These are phyloP conservation scores for Channa maculata DNA, from an alignment of 2,113 vertebrate genomes.

Conservation along the genomic window DNA sequence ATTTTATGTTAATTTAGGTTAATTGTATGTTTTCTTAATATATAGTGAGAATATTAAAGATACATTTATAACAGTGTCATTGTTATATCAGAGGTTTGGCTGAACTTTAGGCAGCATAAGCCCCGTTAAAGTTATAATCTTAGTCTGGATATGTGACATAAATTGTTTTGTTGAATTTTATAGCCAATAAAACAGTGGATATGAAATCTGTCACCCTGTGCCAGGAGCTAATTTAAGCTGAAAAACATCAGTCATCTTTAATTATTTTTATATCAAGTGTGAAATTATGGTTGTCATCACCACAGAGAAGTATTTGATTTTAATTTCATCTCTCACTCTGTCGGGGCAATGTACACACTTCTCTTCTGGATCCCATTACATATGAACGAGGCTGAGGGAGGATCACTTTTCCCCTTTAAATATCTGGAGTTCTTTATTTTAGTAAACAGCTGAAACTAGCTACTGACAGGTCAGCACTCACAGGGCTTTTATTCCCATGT, in stretches of 20 bases:
- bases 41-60: background rate
- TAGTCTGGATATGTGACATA: no score
- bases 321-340: slow-evolving; percentile 37
- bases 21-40: background rate
- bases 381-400: slow-evolving; percentile 28
- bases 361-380: slow-evolving; percentile 46
- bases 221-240: background rate
- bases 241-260: slow-evolving; percentile 24
- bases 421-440: slow-evolving; percentile 51
- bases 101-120: background rate
- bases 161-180: no score
- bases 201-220: no score
- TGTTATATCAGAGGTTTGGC: background rate
- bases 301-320: slow-evolving; percentile 18
- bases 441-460: slow-evolving; percentile 47
- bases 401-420: slow-evolving; percentile 61
- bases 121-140: no score
- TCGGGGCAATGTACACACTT: slow-evolving; percentile 1
- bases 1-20: no score
- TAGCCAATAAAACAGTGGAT: no score
- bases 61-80: background rate
- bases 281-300: slow-evolving; percentile 41
- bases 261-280: slow-evolving; percentile 53
- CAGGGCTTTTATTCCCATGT: background rate
- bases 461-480: slow-evolving; percentile 19